Percentiles rank a stretch among this genome's conserved stretches.
Evolutionary conservation across 2,113 vertebrate species (phyloP).

Genomic region (Labrus mixtus): DNA sequence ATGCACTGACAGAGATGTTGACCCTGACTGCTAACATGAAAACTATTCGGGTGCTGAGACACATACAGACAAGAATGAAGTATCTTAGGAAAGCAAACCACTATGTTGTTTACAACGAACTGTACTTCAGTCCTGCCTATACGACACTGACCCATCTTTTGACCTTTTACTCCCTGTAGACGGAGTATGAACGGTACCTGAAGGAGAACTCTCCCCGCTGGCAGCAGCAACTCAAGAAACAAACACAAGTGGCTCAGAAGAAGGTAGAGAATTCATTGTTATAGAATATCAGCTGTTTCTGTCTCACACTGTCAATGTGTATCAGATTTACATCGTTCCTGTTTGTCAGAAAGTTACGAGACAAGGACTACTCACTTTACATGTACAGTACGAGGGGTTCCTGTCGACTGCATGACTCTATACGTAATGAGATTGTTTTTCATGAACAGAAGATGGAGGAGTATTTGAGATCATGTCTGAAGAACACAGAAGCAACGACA

Average conservation of each 20-base stretch:
- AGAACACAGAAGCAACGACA: conserved; percentile 27
- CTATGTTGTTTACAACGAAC: not conserved
- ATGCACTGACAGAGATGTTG: conserved; percentile 74
- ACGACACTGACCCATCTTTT: not conserved
- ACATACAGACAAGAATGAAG: not conserved
- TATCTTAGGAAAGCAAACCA: not conserved
- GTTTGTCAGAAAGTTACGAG: not conserved
- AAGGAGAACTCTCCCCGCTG: conserved; percentile 67
- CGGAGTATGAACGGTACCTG: conserved; percentile 78
- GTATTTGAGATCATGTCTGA: conserved; percentile 41
- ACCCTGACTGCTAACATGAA: conserved; percentile 76
- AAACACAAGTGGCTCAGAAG: conserved; percentile 55
- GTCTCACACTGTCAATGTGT: not conserved
- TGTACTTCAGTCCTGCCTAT: not conserved
- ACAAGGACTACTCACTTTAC: not conserved
- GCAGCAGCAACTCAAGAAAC: conserved; percentile 71
- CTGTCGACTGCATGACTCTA: not conserved
- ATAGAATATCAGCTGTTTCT: not conserved
- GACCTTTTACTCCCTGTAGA: conserved; percentile 64
- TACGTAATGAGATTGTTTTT: not conserved
- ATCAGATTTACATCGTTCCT: not conserved
- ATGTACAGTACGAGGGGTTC: not conserved
- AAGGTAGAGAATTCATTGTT: conserved; percentile 48
- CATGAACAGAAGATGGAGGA: conserved; percentile 62
- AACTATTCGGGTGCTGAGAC: conserved; percentile 70